Conservation (phyloP, 2,888 invertebrate genomes). For the Balanococcus diminutus region DNA sequence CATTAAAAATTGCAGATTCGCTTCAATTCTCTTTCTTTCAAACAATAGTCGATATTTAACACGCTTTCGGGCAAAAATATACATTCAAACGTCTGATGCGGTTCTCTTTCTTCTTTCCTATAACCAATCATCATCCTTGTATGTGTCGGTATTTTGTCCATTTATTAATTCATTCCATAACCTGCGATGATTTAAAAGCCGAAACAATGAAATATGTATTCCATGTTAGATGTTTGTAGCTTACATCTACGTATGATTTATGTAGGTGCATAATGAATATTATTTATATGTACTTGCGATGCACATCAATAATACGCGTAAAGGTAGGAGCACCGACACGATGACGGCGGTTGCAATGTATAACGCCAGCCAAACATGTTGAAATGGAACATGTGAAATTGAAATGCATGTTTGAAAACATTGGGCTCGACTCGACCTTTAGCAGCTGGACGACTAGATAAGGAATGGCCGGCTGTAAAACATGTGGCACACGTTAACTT, state of each 20-base stretch:
- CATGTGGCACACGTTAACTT: slow-evolving; percentile 13
- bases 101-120: background rate
- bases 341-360: background rate
- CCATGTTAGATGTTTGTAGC: too few relatives aligned
- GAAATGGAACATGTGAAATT: slow-evolving; percentile 17
- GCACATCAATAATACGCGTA: background rate
- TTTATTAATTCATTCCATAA: background rate
- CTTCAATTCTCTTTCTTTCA: background rate
- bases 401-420: slow-evolving; percentile 14
- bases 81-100: background rate
- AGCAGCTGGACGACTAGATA: background rate
- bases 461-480: slow-evolving; percentile 31
- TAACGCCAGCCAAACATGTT: background rate
- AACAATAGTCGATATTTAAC: background rate
- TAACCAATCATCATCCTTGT: background rate
- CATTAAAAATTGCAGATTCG: background rate
- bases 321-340: background rate
- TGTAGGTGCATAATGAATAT: too few relatives aligned
- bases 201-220: too few relatives aligned
- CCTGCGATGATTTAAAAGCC: too few relatives aligned
- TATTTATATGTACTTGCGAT: background rate
- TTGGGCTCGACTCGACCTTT: background rate
- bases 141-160: background rate
- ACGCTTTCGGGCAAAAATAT: background rate
- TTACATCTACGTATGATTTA: too few relatives aligned